Evolutionary conservation across 2,797 vertebrate species (phyloP).

Genomic region (Amblyraja radiata): DNA sequence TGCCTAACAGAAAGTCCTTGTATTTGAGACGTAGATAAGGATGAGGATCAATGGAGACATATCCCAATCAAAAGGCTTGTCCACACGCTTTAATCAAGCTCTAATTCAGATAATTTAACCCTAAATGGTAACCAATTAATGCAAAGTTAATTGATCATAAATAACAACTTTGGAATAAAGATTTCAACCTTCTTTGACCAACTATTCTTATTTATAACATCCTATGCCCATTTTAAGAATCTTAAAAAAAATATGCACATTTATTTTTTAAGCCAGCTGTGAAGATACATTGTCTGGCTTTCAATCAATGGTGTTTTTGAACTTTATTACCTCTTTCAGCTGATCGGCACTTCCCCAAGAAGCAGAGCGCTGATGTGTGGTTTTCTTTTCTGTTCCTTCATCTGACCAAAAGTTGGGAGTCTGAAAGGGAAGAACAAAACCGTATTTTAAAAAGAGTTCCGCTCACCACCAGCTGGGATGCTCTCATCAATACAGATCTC

Average conservation of each 20-base stretch:
- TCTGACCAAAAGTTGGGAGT: conserved; percentile 88
- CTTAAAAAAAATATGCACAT: not conserved
- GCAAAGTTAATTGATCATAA: not conserved
- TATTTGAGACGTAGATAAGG: not conserved
- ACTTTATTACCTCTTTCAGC: conserved; percentile 79
- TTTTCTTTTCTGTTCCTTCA: conserved; percentile 72
- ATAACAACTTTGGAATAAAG: not conserved
- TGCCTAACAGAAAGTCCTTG: not conserved
- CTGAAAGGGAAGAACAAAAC: conserved; percentile 50
- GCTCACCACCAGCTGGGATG: not conserved
- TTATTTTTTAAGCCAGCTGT: not conserved
- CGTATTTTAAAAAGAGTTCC: conserved; percentile 5
- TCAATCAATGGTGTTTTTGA: not conserved
- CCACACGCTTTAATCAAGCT: not conserved
- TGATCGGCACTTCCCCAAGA: conserved; percentile 94
- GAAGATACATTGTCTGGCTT: not conserved
- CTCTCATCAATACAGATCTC: not conserved
- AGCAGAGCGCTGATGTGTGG: conserved; percentile 83
- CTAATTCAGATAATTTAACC: not conserved
- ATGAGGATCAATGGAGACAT: not conserved
- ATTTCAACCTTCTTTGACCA: not conserved
- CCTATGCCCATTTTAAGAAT: not conserved
- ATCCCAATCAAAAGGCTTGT: not conserved
- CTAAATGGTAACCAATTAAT: not conserved
- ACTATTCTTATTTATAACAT: not conserved